Evolutionary conservation across 1,140 invertebrate species (phyloP), one percentile per base, ranked within the genome.

Genomic region (Drosophila ananassae): DNA sequence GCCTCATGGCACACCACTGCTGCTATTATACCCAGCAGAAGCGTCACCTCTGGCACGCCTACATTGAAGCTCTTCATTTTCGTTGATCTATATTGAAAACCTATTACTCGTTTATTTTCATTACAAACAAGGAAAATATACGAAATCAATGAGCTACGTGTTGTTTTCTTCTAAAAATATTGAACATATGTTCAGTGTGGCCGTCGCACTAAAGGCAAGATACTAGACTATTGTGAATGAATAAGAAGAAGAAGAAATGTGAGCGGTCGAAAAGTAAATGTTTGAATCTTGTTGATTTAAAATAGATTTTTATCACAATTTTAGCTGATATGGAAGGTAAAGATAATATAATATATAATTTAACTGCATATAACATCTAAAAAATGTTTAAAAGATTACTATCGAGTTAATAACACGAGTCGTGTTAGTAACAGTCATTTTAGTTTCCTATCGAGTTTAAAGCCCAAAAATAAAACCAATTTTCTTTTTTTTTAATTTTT

Each of bases 1-100:
- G 95, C 93, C 91, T 95, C 94, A 83, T 94, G 83, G 2, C 72
- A 64, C 17, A 12, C 39, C 25, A 30, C 60, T 8, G 44, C 52
- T 10, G 21, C 22, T 0, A 83, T 12, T 13, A 89, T 13, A 0
- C 22, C n/a, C 22, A 78, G 41, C 5, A 89, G n/a, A 37, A 76
- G 7, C 3, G 39, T 17, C 32, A 55, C 4, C 51, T 60, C 63
- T n/a, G 34, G 30, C 0, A 46, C 10, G 13, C 13, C 50, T 25
- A 5, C 13, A 37, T 68, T 9, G 8, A 39, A 8, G 12, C 25
- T 47, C 10, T 52, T 39, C 46, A 77, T 73, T 41, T 53, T 50
- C 30, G 34, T 51, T 22, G 3, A n/a, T 39, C 3, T 46, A n/a
- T 37, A 7, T 30, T 8, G 3, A 22, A 46, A 64, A 21, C 7